Evolutionary conservation across 2,888 invertebrate species (phyloP), one percentile per base, ranked within the genome.

Genomic region (Heliconius ethilla): DNA sequence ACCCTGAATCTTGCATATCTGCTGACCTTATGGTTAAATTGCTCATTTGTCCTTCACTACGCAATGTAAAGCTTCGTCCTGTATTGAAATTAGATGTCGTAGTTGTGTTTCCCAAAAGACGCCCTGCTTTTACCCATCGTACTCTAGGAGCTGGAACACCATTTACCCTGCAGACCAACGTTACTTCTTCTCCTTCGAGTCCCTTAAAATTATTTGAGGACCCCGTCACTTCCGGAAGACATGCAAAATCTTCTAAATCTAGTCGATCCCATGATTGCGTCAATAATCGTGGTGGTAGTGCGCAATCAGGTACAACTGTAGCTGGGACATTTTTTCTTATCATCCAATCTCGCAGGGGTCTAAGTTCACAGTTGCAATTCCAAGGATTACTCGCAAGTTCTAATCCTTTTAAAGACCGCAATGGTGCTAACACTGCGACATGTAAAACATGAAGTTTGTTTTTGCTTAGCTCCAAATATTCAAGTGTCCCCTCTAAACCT

Each of bases 311-410:
- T 13, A 92, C 92, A 15, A 94, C 92, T 5, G 94, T 96, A 77
- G 96, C 96, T 10, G 97, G 97, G 59, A 98, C 96, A 87, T 97
- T 97, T 86, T 96, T 96, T 78, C 95, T 94, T 80, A 96, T 90
- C 97, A 98, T 97, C 97, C 97, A 98, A 84, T 96, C 96, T 33
- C 97, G 93, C 81, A 97, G 89, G 0, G 97, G 97, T 76, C 97
- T 94, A 79, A 98, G 88, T 40, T 95, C 95, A 87, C 98, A 98
- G 66, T 97, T 96, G 88, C 97, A 98, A 88, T 97, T 97, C 97
- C 97, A 97, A 0, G 96, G 97, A 89, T 98, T 98, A 79, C 95
- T 95, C n/a, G 96, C 96, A 82, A 98, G 89, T 85, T 97, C 97
- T 80, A 98, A 91, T 22, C 97, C 97, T 86, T 97, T 96, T 75